phyloP scores from a whole-genome alignment of 2,113 vertebrate species.

The Electrona antarctica region DNA sequence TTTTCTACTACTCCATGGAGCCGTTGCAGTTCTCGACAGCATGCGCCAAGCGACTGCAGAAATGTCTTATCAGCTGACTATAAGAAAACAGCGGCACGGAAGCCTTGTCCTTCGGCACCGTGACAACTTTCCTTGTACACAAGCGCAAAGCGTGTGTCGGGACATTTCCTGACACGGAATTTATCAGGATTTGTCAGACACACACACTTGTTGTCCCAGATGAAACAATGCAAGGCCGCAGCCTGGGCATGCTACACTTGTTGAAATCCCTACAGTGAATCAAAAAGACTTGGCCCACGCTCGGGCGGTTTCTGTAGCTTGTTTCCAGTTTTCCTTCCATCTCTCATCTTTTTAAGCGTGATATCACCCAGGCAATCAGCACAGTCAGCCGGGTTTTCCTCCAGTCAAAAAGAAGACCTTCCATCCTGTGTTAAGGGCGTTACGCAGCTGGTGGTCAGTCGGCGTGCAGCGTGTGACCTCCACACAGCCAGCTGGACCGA shows the following conservation, averaged over 20 bases:
- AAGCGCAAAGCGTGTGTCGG: constrained; percentile 13
- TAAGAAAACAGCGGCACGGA: not conserved
- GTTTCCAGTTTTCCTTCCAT: constrained; percentile 46
- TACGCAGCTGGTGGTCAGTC: constrained; percentile 28
- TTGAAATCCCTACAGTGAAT: constrained; percentile 22
- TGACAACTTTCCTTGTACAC: not conserved
- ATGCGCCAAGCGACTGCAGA: not conserved
- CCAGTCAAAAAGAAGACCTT: constrained; percentile 26
- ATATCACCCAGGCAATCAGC: constrained; percentile 42
- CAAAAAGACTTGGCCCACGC: constrained; percentile 27
- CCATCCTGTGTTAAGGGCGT: constrained; percentile 9
- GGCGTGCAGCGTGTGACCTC: constrained; percentile 10
- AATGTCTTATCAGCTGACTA: constrained; percentile 13
- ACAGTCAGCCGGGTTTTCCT: constrained; percentile 24
- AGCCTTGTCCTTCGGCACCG: constrained; percentile 12
- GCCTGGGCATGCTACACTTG: constrained; percentile 1
- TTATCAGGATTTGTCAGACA: no score
- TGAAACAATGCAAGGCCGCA: constrained; percentile 16
- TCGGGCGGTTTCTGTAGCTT: not conserved
- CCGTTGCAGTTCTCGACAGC: constrained; percentile 8
- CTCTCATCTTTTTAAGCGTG: constrained; percentile 23
- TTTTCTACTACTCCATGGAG: not conserved
- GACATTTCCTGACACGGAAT: constrained; percentile 11
- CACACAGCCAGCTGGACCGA: not conserved
- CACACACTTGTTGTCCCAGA: constrained; percentile 23